These are phyloP conservation scores for Oreochromis mossambicus DNA, from an alignment of 2,797 vertebrate genomes.

Conservation along the genomic window DNA sequence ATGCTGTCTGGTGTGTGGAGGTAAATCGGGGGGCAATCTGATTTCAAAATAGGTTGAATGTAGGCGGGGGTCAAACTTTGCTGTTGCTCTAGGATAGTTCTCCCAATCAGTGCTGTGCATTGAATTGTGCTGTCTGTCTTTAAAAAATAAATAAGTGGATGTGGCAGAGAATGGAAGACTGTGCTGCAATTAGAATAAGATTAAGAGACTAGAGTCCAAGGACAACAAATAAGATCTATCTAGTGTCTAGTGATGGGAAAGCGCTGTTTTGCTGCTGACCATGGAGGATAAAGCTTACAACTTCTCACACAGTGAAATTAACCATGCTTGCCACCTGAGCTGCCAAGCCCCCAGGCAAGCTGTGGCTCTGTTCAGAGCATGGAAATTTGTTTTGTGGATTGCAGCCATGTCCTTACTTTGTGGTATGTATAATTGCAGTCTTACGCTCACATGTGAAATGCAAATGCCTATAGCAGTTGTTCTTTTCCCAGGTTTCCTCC, in stretches of 20 bases:
- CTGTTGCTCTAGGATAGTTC: slow-evolving; percentile 60
- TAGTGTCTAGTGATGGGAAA: slow-evolving; percentile 39
- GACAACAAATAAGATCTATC: slow-evolving; percentile 21
- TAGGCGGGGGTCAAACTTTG: slow-evolving; percentile 77
- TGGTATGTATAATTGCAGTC: slow-evolving; percentile 69
- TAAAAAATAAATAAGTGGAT: slow-evolving; percentile 7
- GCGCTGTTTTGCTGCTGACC: slow-evolving; percentile 39
- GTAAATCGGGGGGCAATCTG: slow-evolving; percentile 83
- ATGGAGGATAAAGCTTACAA: slow-evolving; percentile 39
- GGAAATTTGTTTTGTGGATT: slow-evolving; percentile 62
- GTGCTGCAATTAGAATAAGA: slow-evolving; percentile 38
- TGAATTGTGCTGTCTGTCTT: slow-evolving; percentile 3
- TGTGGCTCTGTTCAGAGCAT: slow-evolving; percentile 61
- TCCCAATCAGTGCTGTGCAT: slow-evolving; percentile 11
- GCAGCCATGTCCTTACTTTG: slow-evolving; percentile 58
- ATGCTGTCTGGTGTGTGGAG: slow-evolving; percentile 79
- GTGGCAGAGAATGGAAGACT: background rate
- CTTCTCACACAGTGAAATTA: slow-evolving; percentile 58
- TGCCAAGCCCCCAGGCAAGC: slow-evolving; percentile 48
- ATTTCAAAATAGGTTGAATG: slow-evolving; percentile 79
- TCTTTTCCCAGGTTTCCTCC: slow-evolving; percentile 65
- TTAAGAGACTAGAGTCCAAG: slow-evolving; percentile 44
- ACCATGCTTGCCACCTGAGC: slow-evolving; percentile 60
- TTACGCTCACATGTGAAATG: slow-evolving; percentile 61
- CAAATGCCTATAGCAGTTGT: slow-evolving; percentile 62